These are phyloP conservation scores for Ferrisia virgata DNA, from an alignment of 2,888 invertebrate species.

Conservation along the genomic window DNA sequence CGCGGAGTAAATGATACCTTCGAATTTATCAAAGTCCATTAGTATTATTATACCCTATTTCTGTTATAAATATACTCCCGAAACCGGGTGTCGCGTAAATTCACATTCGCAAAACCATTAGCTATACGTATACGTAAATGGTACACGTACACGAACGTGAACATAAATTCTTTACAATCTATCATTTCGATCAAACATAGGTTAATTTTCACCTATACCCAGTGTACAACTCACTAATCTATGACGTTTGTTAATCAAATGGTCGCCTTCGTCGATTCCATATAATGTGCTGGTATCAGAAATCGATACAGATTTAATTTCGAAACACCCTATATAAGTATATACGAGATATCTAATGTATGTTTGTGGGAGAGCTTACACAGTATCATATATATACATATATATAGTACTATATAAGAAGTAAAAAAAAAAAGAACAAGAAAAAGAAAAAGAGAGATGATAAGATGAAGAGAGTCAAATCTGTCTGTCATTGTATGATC, in stretches of 20 bases:
- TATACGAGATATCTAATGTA: not conserved
- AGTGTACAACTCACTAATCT: not conserved
- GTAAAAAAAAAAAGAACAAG: no score
- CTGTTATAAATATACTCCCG: not conserved
- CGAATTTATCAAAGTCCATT: conserved; percentile 45
- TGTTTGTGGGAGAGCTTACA: conserved; percentile 32
- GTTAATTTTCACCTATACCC: not conserved
- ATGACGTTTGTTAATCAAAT: not conserved
- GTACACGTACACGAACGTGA: no score
- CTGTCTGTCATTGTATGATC: conserved; percentile 45
- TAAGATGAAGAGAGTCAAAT: conserved; percentile 38
- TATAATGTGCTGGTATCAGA: not conserved
- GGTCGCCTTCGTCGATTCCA: not conserved
- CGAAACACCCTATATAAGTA: conserved; percentile 37
- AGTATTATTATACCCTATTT: conserved; percentile 38
- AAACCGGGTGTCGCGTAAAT: conserved; percentile 24
- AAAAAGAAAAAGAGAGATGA: conserved; percentile 11
- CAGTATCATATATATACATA: not conserved
- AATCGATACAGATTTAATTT: conserved; percentile 21
- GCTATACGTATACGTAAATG: no score
- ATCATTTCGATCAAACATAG: not conserved
- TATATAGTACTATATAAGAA: no score
- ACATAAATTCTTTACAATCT: not conserved
- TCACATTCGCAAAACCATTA: not conserved
- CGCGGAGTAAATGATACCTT: conserved; percentile 36